Evolutionary conservation across 2,113 vertebrate genomes (phyloP), one percentile per base, ranked within the genome.

Genomic region (Dicentrarchus labrax): DNA sequence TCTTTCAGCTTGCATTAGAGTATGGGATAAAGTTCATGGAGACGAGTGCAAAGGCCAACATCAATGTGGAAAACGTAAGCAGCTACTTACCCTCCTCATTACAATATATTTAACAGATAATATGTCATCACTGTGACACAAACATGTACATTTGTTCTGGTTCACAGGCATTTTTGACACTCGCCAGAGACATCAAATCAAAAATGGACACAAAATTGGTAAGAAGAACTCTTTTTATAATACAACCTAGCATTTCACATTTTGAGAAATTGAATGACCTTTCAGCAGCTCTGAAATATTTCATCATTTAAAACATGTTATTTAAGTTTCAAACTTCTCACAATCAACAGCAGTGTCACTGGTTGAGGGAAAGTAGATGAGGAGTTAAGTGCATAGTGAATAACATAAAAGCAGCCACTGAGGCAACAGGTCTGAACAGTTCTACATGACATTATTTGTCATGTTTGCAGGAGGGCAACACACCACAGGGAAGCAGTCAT

Each of bases 151-250:
- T 76, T 78, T 80, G 4, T 62, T 83, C 6, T 76, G 50, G 6
- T 45, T 90, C 67, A 12, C 91, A 99, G 98, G 96, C 98, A 0
- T 99, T 99, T 94, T 96, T 99, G 93, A 98, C 97, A n/a, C 97
- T 99, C 0, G 98, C 98, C 60, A 97, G 98, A 94, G 98, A 99
- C 91, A 99, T 99, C 95, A 99, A 99, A 96, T 95, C 97, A 87
- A 99, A 99, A 96, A 99, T 99, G 97, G 98, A 99, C 96, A 97
- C 96, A 91, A 99, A 99, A 93, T 94, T 99, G 97, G 98, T 99
- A 93, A 96, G 97, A 78, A 19, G 57, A 47, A 39, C 6, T 71
- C 6, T 56, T 65, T 30, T 59, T 1, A 48, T 56, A 8, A 30
- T 48, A 10, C 45, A 38, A 13, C 61, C 12, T 10, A 15, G 13